Percentiles rank a stretch among this genome's conserved stretches.
These are phyloP conservation scores for Embidobia sp. DNA, from an alignment of 2,888 invertebrate species.

Conservation along the genomic window DNA sequence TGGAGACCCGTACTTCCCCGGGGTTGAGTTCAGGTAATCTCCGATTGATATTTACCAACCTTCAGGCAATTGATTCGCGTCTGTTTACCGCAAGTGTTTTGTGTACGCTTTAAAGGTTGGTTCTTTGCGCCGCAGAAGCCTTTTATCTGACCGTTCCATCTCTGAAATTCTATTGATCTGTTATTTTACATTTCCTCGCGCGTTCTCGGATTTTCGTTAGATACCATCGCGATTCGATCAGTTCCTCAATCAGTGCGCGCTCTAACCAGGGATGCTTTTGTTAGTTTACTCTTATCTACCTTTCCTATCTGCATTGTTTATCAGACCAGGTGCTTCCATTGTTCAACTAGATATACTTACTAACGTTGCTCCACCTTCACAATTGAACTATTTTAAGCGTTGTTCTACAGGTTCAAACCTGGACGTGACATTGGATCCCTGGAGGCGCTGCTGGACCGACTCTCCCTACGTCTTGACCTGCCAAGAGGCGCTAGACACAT, in stretches of 20 bases:
- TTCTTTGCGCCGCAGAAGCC: slow-evolving; percentile 1
- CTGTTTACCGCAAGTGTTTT: slow-evolving; percentile 38
- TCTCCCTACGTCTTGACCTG: slow-evolving; percentile 93
- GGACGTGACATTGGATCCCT: slow-evolving; percentile 93
- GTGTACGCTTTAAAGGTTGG: slow-evolving; percentile 11
- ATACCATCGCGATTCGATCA: too few species aligned
- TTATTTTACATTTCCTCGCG: too few species aligned
- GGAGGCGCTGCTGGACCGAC: slow-evolving; percentile 92
- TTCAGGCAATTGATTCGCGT: slow-evolving; percentile 35
- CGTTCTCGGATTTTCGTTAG: too few species aligned
- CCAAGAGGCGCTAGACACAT: slow-evolving; percentile 94
- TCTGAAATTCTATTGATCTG: slow-evolving; percentile 35
- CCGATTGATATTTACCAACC: slow-evolving; percentile 1
- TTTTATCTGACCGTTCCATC: slow-evolving; percentile 18
- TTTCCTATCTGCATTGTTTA: too few species aligned
- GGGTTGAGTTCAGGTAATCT: slow-evolving; percentile 88
- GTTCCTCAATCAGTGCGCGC: too few species aligned
- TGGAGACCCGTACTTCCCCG: slow-evolving; percentile 95
- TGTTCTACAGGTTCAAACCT: slow-evolving; percentile 87
- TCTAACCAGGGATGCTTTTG: too few species aligned
- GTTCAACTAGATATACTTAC: too few species aligned
- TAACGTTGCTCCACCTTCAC: too few species aligned
- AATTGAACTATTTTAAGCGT: too few species aligned
- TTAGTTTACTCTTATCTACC: too few species aligned
- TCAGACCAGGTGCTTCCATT: too few species aligned